phyloP scores from a whole-genome alignment of 2,113 vertebrate genomes.

The Ahaetulla prasina region DNA sequence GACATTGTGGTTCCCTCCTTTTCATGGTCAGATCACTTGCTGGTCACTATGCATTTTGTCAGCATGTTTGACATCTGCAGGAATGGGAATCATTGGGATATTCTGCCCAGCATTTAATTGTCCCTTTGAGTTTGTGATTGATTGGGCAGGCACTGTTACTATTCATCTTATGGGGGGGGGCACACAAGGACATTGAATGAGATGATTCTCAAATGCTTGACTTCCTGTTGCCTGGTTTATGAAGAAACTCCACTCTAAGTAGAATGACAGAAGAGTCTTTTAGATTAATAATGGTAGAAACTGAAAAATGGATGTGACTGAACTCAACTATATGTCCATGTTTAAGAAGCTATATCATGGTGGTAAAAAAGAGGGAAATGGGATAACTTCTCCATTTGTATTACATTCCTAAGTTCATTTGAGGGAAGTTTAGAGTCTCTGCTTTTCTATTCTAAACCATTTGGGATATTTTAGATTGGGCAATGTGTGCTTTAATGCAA shows the following conservation, averaged over 20 bases:
- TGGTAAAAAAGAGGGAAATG: background rate
- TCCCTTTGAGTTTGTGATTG: background rate
- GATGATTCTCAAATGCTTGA: background rate
- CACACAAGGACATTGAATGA: background rate
- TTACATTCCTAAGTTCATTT: background rate
- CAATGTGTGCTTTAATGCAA: background rate
- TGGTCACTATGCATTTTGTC: background rate
- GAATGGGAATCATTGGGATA: background rate
- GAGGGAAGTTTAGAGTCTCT: background rate
- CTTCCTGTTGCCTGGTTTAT: background rate
- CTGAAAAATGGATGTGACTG: background rate
- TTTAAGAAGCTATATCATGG: background rate
- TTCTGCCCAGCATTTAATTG: background rate
- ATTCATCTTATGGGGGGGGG: background rate
- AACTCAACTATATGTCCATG: background rate
- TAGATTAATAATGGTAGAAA: background rate
- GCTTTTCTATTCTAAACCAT: background rate
- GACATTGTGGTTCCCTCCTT: background rate
- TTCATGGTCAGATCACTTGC: background rate
- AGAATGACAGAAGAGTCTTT: background rate
- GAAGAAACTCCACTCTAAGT: background rate
- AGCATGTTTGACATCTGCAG: background rate
- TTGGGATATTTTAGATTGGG: background rate
- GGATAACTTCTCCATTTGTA: background rate
- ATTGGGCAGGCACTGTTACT: background rate